These are phyloP conservation scores for Brassicogethes aeneus DNA, from an alignment of 2,888 invertebrate species.

Conservation along the genomic window DNA sequence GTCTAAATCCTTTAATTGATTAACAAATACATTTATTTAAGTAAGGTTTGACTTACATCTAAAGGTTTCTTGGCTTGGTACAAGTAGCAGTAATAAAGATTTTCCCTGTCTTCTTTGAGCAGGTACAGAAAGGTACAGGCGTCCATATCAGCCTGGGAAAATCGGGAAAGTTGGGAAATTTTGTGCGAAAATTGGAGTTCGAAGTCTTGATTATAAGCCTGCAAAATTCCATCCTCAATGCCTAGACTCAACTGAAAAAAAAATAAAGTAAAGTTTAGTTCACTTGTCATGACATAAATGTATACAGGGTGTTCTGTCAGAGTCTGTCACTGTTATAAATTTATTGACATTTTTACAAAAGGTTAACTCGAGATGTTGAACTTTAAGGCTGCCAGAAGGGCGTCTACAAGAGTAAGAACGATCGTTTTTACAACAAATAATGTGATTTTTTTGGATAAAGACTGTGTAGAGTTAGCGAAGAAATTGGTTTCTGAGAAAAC, in stretches of 20 bases:
- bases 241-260: constrained; percentile 59
- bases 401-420: no score
- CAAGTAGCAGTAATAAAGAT: constrained; percentile 65
- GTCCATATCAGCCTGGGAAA: constrained; percentile 39
- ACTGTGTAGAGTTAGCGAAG: not conserved
- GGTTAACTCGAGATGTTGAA: no score
- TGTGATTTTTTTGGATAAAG: not conserved
- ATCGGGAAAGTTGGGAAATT: constrained; percentile 51
- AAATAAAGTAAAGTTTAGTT: constrained; percentile 15
- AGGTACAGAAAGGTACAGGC: constrained; percentile 59
- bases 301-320: no score
- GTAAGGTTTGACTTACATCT: constrained; percentile 69
- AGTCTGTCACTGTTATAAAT: no score
- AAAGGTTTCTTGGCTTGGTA: constrained; percentile 56
- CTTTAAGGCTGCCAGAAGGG: no score
- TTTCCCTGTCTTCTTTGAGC: constrained; percentile 61
- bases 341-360: no score
- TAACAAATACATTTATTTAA: no score
- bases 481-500: not conserved
- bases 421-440: not conserved
- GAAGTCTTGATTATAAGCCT: constrained; percentile 62
- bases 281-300: no score
- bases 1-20: no score
- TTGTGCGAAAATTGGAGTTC: constrained; percentile 59
- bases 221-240: constrained; percentile 59